Conservation (phyloP, 2,888 invertebrate species). For the Linnaemya tessellans region DNA sequence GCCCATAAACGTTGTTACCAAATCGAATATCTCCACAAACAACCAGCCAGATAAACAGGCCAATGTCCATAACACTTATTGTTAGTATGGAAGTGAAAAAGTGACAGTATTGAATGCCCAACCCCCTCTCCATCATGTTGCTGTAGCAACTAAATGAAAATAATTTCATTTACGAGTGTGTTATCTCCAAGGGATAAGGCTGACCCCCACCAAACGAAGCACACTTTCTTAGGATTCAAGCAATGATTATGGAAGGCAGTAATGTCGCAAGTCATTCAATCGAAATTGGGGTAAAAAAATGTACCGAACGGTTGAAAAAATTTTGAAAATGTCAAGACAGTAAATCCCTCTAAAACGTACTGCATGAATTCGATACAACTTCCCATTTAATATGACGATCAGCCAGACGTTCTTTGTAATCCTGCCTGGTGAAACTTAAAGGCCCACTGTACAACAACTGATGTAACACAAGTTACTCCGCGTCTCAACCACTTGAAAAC, state of each 20-base stretch:
- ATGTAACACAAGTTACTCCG: too few relatives aligned
- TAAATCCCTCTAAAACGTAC: too few relatives aligned
- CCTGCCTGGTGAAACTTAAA: too few relatives aligned
- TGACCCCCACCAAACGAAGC: slow-evolving; percentile 42
- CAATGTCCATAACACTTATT: slow-evolving; percentile 40
- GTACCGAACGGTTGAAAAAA: too few relatives aligned
- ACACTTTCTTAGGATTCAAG: slow-evolving; percentile 33
- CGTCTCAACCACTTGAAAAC: too few relatives aligned
- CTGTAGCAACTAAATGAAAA: slow-evolving; percentile 34
- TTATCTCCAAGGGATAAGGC: slow-evolving; percentile 51
- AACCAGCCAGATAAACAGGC: background rate
- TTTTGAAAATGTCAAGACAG: too few relatives aligned
- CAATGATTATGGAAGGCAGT: background rate
- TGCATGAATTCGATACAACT: too few relatives aligned
- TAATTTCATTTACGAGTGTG: background rate
- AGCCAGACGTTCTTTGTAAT: too few relatives aligned
- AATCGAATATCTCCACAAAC: slow-evolving; percentile 2
- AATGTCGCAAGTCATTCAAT: too few relatives aligned
- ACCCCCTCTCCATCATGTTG: slow-evolving; percentile 26
- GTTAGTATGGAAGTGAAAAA: slow-evolving; percentile 40
- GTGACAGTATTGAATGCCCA: slow-evolving; percentile 45
- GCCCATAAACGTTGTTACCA: slow-evolving; percentile 57
- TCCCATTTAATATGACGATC: too few relatives aligned
- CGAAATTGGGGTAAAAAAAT: background rate
- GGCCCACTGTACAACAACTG: too few relatives aligned